phyloP scores from a whole-genome alignment of 2,113 vertebrate genomes.

The Stegastes partitus region DNA sequence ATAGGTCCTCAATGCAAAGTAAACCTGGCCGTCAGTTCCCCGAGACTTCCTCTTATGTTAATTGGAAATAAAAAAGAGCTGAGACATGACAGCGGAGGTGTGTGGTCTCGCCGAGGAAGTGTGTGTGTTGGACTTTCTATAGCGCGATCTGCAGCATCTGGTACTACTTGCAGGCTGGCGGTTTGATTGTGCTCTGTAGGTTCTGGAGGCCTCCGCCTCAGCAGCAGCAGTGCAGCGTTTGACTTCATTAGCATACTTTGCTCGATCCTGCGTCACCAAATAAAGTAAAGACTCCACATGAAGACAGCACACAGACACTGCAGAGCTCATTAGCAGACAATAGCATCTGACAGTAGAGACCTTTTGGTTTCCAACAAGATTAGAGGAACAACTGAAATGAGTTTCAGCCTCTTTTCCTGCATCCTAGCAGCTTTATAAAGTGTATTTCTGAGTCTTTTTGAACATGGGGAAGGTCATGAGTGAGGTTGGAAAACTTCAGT shows the following conservation, averaged over 20 bases:
- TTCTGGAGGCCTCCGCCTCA: slow-evolving; percentile 47
- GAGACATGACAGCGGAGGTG: slow-evolving; percentile 53
- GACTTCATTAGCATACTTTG: slow-evolving; percentile 57
- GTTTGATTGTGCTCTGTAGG: slow-evolving; percentile 57
- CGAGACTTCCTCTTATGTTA: slow-evolving; percentile 37
- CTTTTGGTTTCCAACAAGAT: slow-evolving; percentile 20
- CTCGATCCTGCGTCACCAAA: slow-evolving; percentile 26
- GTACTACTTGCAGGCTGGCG: slow-evolving; percentile 69
- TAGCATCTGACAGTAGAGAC: not conserved
- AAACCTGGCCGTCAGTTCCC: slow-evolving; percentile 28
- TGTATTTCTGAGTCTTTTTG: not conserved
- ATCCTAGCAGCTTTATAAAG: not conserved
- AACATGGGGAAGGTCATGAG: not conserved
- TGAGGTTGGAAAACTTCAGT: not conserved
- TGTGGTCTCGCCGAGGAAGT: slow-evolving; percentile 70
- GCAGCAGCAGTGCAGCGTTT: slow-evolving; percentile 40
- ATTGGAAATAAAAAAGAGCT: slow-evolving; percentile 47
- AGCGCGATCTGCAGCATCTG: slow-evolving; percentile 66
- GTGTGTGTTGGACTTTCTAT: slow-evolving; percentile 45
- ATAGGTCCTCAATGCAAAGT: slow-evolving; percentile 16
- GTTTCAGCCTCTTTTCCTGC: not conserved
- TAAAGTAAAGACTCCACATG: slow-evolving; percentile 17
- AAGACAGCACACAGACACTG: not conserved
- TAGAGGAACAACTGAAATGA: not conserved
- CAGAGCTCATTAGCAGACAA: not conserved